phyloP scores from a whole-genome alignment of 1,140 invertebrate genomes.

The Drosophila gunungcola region DNA sequence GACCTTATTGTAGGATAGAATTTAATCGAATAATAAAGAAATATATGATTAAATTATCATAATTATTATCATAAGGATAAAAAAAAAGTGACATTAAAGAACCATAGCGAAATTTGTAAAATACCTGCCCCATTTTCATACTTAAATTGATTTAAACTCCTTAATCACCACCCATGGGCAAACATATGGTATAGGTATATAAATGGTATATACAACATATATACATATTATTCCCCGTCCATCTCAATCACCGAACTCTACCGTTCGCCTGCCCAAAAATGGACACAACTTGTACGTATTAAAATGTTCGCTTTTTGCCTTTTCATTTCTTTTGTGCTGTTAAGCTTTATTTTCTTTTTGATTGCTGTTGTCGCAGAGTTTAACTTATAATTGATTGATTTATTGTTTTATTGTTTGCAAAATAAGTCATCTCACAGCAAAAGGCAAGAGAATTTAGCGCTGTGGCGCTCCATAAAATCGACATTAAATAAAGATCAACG shows the following conservation, averaged over 20 bases:
- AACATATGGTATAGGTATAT: neutral
- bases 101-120: too few relatives aligned
- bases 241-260: constrained; percentile 12
- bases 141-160: neutral
- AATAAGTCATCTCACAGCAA: constrained; percentile 62
- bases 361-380: constrained; percentile 48
- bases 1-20: too few relatives aligned
- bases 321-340: constrained; percentile 25
- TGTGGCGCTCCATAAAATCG: constrained; percentile 49
- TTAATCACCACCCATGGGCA: too few relatives aligned
- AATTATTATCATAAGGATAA: too few relatives aligned
- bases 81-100: too few relatives aligned
- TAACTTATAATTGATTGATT: constrained; percentile 81
- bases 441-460: constrained; percentile 40
- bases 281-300: constrained; percentile 38
- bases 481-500: constrained; percentile 39
- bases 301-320: constrained; percentile 24
- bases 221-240: constrained; percentile 6
- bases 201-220: neutral
- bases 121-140: too few relatives aligned
- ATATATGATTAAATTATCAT: too few relatives aligned
- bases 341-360: constrained; percentile 15
- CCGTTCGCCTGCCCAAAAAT: constrained; percentile 42
- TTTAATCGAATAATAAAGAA: too few relatives aligned
- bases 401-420: constrained; percentile 83